Percentiles rank a stretch among this genome's conserved stretches.
phyloP scores from a whole-genome alignment of 2,797 vertebrate species.

The Tachyglossus aculeatus region DNA sequence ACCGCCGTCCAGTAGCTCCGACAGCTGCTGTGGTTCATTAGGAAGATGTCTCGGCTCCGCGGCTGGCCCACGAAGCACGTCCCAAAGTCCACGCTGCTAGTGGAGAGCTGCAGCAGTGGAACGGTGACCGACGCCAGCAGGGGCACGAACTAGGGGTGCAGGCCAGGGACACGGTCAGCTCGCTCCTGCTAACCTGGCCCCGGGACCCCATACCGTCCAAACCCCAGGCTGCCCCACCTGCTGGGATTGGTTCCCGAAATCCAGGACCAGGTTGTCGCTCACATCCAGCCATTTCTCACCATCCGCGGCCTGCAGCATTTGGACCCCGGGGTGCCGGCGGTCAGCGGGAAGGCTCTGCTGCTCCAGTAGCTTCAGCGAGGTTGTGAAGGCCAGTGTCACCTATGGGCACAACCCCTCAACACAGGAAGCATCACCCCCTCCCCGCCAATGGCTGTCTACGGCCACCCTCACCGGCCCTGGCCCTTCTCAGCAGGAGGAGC shows the following conservation, averaged over 20 bases:
- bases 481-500: no score
- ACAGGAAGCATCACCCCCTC: not conserved
- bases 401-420: constrained; percentile 51
- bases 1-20: constrained; percentile 82
- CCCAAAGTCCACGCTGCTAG: constrained; percentile 80
- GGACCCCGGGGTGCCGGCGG: constrained; percentile 71
- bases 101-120: constrained; percentile 80
- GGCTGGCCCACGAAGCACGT: constrained; percentile 80
- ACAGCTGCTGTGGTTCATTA: constrained; percentile 78
- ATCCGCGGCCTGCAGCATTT: constrained; percentile 59
- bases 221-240: no score
- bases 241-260: constrained; percentile 86
- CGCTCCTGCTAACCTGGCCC: not conserved
- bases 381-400: constrained; percentile 89
- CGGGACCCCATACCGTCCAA: no score
- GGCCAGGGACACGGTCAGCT: not conserved
- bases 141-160: constrained; percentile 77
- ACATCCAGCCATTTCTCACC: constrained; percentile 81
- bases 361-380: constrained; percentile 80
- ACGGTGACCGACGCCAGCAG: constrained; percentile 78
- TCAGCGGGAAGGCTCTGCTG: constrained; percentile 70
- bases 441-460: no score
- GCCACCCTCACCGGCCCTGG: no score
- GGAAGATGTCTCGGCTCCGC: constrained; percentile 71
- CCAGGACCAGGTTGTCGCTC: constrained; percentile 79